These are phyloP conservation scores for Misgurnus mizolepis DNA, from an alignment of 2,113 vertebrate genomes.

Conservation along the genomic window DNA sequence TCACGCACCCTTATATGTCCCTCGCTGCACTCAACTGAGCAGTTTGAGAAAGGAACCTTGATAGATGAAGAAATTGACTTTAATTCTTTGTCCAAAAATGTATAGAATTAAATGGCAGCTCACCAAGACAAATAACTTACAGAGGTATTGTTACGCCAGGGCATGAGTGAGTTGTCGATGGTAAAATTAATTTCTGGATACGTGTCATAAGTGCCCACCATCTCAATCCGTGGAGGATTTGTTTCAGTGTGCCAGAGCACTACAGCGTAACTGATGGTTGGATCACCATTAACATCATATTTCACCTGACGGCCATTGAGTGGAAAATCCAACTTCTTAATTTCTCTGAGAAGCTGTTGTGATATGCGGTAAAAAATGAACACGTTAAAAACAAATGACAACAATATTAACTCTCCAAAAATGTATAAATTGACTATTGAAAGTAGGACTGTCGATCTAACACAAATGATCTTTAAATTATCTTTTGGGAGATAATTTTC, in stretches of 20 bases:
- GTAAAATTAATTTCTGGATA: conserved; percentile 58
- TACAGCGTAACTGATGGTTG: conserved; percentile 69
- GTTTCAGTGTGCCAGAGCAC: conserved; percentile 75
- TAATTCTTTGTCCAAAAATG: no score
- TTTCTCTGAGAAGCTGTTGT: conserved; percentile 56
- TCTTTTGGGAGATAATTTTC: no score
- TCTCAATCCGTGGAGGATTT: conserved; percentile 50
- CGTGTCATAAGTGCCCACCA: conserved; percentile 71
- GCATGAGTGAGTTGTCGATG: conserved; percentile 66
- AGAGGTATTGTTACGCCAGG: conserved; percentile 68
- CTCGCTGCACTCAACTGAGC: not conserved
- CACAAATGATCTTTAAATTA: no score
- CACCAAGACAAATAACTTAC: not conserved
- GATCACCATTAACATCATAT: conserved; percentile 75
- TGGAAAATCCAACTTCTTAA: conserved; percentile 77
- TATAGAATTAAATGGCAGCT: no score
- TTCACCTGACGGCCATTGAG: conserved; percentile 69
- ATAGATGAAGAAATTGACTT: not conserved
- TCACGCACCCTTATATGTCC: no score
- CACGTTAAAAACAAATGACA: no score
- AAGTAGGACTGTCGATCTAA: no score
- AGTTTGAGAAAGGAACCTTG: conserved; percentile 53
- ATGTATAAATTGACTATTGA: no score
- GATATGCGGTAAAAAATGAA: not conserved
- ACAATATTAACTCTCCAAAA: no score